These are phyloP conservation scores for Helicoverpa armigera DNA, from an alignment of 1,140 invertebrate genomes.

Conservation along the genomic window DNA sequence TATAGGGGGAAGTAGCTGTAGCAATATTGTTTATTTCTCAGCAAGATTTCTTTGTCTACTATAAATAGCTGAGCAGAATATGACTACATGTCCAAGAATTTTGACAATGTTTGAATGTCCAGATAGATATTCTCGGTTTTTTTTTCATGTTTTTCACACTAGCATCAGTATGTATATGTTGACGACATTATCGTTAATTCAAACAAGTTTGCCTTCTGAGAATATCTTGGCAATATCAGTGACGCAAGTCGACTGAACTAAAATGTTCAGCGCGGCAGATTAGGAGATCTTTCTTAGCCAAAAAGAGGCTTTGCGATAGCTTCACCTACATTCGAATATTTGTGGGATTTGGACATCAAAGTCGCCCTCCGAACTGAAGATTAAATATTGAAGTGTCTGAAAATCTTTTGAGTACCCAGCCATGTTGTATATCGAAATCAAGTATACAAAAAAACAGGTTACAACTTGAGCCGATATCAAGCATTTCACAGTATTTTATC, in stretches of 20 bases:
- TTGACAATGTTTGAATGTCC: no score
- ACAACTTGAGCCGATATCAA: no score
- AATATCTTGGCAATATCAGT: neutral
- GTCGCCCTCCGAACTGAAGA: neutral
- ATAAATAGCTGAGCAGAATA: no score
- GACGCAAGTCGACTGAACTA: neutral
- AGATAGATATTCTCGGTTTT: no score
- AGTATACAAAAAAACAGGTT: neutral
- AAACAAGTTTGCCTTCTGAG: no score
- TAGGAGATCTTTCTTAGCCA: slow-evolving; percentile 1
- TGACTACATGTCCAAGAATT: no score
- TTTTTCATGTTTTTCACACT: no score
- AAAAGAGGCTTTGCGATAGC: neutral
- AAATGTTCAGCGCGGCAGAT: neutral
- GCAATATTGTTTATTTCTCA: neutral
- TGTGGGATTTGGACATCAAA: slow-evolving; percentile 18
- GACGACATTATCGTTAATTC: no score
- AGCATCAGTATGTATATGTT: no score
- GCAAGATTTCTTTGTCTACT: no score
- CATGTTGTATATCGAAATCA: neutral
- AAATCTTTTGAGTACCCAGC: slow-evolving; percentile 7
- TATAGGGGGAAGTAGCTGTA: neutral
- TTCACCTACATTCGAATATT: neutral
- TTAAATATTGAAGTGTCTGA: slow-evolving; percentile 27
- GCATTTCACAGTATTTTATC: neutral